These are phyloP conservation scores for Cyprinodon diabolis DNA, from an alignment of 2,797 vertebrate genomes.

Conservation along the genomic window DNA sequence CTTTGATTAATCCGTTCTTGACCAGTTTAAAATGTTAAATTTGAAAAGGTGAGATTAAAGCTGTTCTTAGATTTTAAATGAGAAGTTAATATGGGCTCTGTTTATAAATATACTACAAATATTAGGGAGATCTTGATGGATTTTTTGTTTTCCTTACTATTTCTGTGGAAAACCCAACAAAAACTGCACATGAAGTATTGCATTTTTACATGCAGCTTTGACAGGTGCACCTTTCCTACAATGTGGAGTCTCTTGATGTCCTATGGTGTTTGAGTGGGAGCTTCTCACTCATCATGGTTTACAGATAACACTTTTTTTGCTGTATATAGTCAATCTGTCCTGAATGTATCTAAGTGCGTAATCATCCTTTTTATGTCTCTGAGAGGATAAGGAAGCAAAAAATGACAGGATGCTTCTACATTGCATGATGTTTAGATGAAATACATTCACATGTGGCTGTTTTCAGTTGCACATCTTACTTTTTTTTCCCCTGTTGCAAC, in stretches of 20 bases:
- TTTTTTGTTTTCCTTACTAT: neutral
- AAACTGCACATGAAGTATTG: neutral
- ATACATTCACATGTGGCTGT: constrained; percentile 1
- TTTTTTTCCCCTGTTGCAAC: constrained; percentile 11
- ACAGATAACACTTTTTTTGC: constrained; percentile 37
- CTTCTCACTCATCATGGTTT: constrained; percentile 30
- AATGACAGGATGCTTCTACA: constrained; percentile 16
- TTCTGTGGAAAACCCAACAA: constrained; percentile 6
- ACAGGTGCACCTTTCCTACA: constrained; percentile 51
- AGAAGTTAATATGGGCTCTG: neutral
- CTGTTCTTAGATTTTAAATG: neutral
- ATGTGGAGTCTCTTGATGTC: constrained; percentile 34
- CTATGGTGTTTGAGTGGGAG: constrained; percentile 26
- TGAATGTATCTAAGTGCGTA: constrained; percentile 30
- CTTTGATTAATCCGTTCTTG: neutral
- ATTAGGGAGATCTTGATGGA: neutral
- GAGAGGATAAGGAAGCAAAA: neutral
- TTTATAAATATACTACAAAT: neutral
- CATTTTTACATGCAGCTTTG: constrained; percentile 32
- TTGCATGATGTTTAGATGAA: constrained; percentile 28
- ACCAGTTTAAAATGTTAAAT: neutral
- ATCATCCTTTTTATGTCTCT: constrained; percentile 17
- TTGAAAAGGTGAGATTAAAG: no score
- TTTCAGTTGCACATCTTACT: constrained; percentile 4
- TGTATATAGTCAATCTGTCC: constrained; percentile 50